Base-by-base conservation (phyloP, 2,797 vertebrate species). In the Ctenosaura bakeri region DNA sequence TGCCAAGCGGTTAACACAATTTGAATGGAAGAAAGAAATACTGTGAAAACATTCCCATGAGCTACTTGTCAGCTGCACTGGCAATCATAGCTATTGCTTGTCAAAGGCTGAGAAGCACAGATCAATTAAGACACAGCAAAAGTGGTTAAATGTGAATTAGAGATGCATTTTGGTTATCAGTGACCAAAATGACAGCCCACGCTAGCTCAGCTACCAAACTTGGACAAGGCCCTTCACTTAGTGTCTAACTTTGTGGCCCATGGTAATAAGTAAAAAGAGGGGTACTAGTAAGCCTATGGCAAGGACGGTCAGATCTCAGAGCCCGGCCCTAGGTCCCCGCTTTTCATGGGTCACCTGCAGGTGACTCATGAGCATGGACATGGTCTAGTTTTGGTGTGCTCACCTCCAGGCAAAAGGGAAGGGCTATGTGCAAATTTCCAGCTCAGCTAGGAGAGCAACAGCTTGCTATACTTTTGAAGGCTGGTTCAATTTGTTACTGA, bases 121-220 rank as follows among this genome's bases (percentile, higher is more conserved):
- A 78, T 69, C 64, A 87, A n/a, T 71, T 7, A 64, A 87, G 74
- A 26, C 22, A 0, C 64, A 1, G 20, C 7, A 64, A 46, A 85
- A 82, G 38, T 46, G n/a, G 38, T 24, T 0, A 29, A 66, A 7
- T 0, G 54, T 0, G 0, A 64, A 35, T 5, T 46, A 26, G 0
- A 0, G 0, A 54, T 0, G 0, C 0, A 0, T 66, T n/a, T 77
- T 3, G 52, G 20, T 64, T 80, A 0, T 59, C 35, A 59, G 0
- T 0, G 9, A 52, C 83, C 8, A 64, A 22, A 0, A 1, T 1
- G 12, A 29, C 3, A 62, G 20, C 32, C 62, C 0, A 0, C 79
- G 12, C 12, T n/a, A 78, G 1, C 0, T 16, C 29, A 12, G 85
- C 78, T 26, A 1, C 1, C 62, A 64, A 32, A 1, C 0, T 32